Evolutionary conservation across 1,140 invertebrate species (phyloP).

Genomic region (Drosophila prosaltans): DNA sequence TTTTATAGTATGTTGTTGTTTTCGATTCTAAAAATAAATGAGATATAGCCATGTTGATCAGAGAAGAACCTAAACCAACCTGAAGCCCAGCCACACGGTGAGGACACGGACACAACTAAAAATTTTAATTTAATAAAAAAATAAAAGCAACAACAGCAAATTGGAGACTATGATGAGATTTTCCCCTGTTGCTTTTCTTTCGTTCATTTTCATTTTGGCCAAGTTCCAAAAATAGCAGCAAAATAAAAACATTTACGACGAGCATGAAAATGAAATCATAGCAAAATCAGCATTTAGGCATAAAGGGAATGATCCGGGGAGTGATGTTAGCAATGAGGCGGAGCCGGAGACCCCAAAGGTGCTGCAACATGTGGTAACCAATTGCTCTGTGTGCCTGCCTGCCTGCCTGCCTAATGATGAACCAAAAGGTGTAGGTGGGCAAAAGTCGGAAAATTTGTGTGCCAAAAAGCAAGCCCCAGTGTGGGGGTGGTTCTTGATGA

Average conservation of each 20-base stretch:
- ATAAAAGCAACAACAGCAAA: constrained; percentile 58
- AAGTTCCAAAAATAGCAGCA: constrained; percentile 64
- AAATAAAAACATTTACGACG: constrained; percentile 70
- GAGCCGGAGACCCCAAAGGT: neutral
- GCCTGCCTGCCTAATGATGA: neutral
- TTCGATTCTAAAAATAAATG: constrained; percentile 67
- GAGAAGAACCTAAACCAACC: constrained; percentile 43
- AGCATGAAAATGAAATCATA: constrained; percentile 73
- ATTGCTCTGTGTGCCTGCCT: neutral
- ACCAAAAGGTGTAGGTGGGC: constrained; percentile 43
- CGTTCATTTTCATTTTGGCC: constrained; percentile 35
- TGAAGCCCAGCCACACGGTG: constrained; percentile 38
- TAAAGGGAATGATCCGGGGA: neutral
- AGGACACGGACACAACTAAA: constrained; percentile 49
- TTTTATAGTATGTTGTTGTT: constrained; percentile 12
- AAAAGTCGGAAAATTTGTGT: constrained; percentile 56
- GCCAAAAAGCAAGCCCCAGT: constrained; percentile 64
- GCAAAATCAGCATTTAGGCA: constrained; percentile 24
- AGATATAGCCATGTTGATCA: constrained; percentile 63
- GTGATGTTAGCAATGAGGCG: neutral
- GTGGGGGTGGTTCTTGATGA: neutral
- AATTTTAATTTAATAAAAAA: constrained; percentile 64
- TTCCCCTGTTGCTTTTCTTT: neutral
- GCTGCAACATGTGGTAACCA: neutral
- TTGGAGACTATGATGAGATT: constrained; percentile 22